A percentile compares a stretch with the other conserved stretches of the same genome.
These are phyloP conservation scores for Scelioninae gen. 1 DNA, from an alignment of 2,888 invertebrate species.

Conservation along the genomic window DNA sequence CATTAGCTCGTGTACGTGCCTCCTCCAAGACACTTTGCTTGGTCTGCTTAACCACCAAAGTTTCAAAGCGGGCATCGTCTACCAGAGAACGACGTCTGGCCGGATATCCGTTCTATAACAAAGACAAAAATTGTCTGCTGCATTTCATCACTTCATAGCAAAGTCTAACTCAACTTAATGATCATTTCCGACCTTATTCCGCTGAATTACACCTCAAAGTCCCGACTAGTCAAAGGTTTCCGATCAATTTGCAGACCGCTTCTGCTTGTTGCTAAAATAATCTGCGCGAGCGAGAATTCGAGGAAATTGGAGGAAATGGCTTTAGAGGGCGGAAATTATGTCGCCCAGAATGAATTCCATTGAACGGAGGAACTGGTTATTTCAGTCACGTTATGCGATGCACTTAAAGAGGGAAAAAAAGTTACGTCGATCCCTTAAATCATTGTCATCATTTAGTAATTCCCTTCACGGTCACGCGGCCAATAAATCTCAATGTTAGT, in stretches of 20 bases:
- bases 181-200: conserved; percentile 50
- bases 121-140: conserved; percentile 63
- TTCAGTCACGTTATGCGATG: conserved; percentile 29
- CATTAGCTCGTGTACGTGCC: too few species aligned
- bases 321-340: conserved; percentile 30
- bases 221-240: too few species aligned
- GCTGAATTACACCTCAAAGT: conserved; percentile 35
- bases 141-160: not conserved
- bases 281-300: conserved; percentile 18
- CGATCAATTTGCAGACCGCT: too few species aligned
- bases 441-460: conserved; percentile 30
- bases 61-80: conserved; percentile 98
- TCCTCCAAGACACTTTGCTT: too few species aligned
- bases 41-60: conserved; percentile 96
- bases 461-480: conserved; percentile 17
- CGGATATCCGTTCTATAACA: conserved; percentile 97
- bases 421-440: conserved; percentile 46
- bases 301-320: conserved; percentile 56
- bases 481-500: conserved; percentile 47
- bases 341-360: conserved; percentile 10
- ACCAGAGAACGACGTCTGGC: conserved; percentile 97
- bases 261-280: conserved; percentile 28
- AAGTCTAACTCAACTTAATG: conserved; percentile 17
- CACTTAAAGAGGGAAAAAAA: conserved; percentile 13
- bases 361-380: conserved; percentile 7